These are phyloP conservation scores for Microtus pennsylvanicus DNA, from an alignment of 2,113 vertebrate species.

Conservation along the genomic window DNA sequence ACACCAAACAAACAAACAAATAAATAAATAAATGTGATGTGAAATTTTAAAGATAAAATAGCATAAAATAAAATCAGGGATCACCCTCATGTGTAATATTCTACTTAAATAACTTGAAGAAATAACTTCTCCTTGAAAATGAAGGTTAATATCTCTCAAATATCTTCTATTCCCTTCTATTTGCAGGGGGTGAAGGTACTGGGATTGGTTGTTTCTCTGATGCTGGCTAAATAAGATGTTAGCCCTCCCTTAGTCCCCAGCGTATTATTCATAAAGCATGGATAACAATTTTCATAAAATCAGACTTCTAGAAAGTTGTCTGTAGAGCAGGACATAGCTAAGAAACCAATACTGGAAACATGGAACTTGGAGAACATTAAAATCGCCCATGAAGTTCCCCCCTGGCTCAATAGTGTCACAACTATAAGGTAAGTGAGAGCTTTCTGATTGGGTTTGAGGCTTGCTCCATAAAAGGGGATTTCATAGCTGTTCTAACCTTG, in stretches of 20 bases:
- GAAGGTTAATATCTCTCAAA: not conserved
- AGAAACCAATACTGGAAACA: not conserved
- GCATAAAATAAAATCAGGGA: not conserved
- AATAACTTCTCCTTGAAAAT: not conserved
- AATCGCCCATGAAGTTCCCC: not conserved
- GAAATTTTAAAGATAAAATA: not conserved
- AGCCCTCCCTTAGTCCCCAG: not conserved
- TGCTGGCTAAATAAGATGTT: not conserved
- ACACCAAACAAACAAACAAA: not conserved
- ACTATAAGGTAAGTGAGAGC: not conserved
- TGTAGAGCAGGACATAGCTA: not conserved
- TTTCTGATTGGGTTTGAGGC: not conserved
- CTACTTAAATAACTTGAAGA: not conserved
- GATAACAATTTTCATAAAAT: fast-evolving
- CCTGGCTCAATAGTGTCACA: not conserved
- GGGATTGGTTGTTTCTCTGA: too few relatives aligned
- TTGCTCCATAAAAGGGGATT: not conserved
- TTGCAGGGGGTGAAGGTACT: not conserved
- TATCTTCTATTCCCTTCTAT: not conserved
- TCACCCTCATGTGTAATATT: not conserved
- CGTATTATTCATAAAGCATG: not conserved
- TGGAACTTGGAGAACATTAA: not conserved
- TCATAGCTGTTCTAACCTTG: not conserved
- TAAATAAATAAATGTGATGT: too few relatives aligned
- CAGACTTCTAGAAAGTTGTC: not conserved